These are phyloP conservation scores for Caranx melampygus DNA, from an alignment of 2,113 vertebrate species.

Conservation along the genomic window DNA sequence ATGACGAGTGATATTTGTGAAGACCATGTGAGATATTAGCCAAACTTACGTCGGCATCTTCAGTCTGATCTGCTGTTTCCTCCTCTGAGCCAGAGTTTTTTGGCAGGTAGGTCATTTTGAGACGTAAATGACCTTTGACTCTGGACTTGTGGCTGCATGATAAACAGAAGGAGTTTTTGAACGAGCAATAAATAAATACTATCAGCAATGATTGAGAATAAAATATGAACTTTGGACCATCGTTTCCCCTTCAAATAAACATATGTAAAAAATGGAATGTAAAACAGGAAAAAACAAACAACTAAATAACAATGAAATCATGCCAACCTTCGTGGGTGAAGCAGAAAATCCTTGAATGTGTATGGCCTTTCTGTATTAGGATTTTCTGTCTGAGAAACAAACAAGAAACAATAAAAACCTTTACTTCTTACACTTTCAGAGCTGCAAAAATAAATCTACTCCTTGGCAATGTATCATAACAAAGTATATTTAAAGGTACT, in stretches of 20 bases:
- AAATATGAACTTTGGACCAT: constrained; percentile 1
- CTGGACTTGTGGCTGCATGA: constrained; percentile 91
- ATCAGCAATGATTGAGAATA: neutral
- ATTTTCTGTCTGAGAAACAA: constrained; percentile 93
- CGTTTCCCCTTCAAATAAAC: constrained; percentile 12
- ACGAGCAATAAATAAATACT: neutral
- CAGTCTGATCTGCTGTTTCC: constrained; percentile 87
- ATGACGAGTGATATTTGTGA: neutral
- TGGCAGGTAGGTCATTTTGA: constrained; percentile 99
- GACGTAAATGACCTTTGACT: constrained; percentile 96
- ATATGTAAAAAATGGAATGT: constrained; percentile 39
- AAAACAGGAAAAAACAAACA: constrained; percentile 31
- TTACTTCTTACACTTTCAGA: constrained; percentile 21
- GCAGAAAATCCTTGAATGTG: constrained; percentile 98
- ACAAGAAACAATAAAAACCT: constrained; percentile 42
- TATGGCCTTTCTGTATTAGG: constrained; percentile 93
- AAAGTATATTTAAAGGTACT: constrained; percentile 32
- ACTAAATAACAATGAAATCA: constrained; percentile 49
- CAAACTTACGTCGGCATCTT: constrained; percentile 90
- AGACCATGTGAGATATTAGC: neutral
- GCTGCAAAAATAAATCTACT: constrained; percentile 15
- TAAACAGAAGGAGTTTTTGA: constrained; percentile 32
- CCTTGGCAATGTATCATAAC: neutral
- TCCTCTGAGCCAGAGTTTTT: constrained; percentile 90
- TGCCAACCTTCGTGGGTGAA: constrained; percentile 96